Base-by-base conservation (phyloP, 2,113 vertebrate species). In the Chaetura pelagica region DNA sequence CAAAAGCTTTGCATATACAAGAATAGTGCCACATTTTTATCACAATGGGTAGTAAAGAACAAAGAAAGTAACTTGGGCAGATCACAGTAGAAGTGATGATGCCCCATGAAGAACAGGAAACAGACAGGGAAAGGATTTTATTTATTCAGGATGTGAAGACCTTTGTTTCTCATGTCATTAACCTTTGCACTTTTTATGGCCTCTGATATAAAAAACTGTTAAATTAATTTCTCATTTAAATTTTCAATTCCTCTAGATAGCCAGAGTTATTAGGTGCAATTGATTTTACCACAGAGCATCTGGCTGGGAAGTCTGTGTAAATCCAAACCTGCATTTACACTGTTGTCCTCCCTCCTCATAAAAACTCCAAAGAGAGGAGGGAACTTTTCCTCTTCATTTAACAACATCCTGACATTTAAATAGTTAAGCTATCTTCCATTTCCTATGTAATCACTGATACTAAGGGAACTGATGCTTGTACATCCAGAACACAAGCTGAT, bases 311-410 rank as follows among this genome's bases (percentile, higher is more conserved):
- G 27, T 49, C 46, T 88, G 58, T 46, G 42, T 82, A 59, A 85
- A 85, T 51, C 29, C 48, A 84, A 77, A 87, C n/a, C 52, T 86
- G 35, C 15, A 23, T 68, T 90, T 85, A 40, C 54, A 23, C 35
- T 40, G 23, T n/a, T 87, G 54, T 72, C 51, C 44, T 78, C 22
- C 30, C 54, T 69, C 74, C 35, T 90, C 24, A 3, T 75, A 49
- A 59, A 87, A 76, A 34, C 49, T 72, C 57, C 40, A 40, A 42
- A 80, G 48, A 54, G n/a, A 88, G 46, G 35, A 88, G 49, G 49
- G n/a, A 86, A 66, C 88, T 96, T 96, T 42, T 69, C 82, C 64
- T 81, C 78, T 96, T 94, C 93, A 2, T 93, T 78, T 94, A 94
- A 86, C 72, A 86, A 84, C 83, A 95, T 81, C 79, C 85, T 94